Evolutionary conservation across 2,888 invertebrate genomes (phyloP).

Genomic region (Lottia scabra): DNA sequence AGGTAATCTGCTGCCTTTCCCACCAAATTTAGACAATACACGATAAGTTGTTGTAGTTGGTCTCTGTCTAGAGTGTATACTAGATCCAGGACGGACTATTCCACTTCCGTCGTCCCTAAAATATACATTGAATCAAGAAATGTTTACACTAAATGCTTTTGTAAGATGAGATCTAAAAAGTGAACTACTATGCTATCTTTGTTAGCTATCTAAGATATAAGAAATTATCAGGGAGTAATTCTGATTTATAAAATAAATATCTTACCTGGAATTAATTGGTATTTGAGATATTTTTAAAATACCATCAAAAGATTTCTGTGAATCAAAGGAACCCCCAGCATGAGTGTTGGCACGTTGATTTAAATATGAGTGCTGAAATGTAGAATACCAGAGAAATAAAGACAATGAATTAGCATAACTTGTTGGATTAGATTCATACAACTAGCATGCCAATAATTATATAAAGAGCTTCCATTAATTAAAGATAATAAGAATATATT

Average conservation of each 20-base stretch:
- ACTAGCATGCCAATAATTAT: too few relatives aligned
- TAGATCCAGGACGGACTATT: slow-evolving; percentile 38
- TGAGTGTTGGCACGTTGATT: slow-evolving; percentile 7
- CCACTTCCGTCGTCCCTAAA: slow-evolving; percentile 5
- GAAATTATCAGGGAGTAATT: too few relatives aligned
- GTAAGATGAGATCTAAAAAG: slow-evolving; percentile 11
- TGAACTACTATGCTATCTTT: too few relatives aligned
- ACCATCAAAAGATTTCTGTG: slow-evolving; percentile 31
- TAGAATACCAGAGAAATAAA: background rate
- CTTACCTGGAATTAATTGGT: slow-evolving; percentile 43
- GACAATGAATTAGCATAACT: too few relatives aligned
- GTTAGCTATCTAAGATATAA: too few relatives aligned
- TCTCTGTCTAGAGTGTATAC: slow-evolving; percentile 31
- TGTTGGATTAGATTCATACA: too few relatives aligned
- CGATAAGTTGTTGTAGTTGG: background rate
- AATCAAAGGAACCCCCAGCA: background rate
- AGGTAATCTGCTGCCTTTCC: background rate
- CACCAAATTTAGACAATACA: background rate
- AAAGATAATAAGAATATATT: too few relatives aligned
- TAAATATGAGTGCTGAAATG: background rate
- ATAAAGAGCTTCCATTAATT: too few relatives aligned
- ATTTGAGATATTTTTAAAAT: slow-evolving; percentile 49
- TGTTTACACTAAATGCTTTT: background rate
- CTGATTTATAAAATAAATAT: background rate
- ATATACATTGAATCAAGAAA: background rate